Evolutionary conservation across 2,797 vertebrate genomes (phyloP), one percentile per base, ranked within the genome.

Genomic region (Neoniphon sammara): DNA sequence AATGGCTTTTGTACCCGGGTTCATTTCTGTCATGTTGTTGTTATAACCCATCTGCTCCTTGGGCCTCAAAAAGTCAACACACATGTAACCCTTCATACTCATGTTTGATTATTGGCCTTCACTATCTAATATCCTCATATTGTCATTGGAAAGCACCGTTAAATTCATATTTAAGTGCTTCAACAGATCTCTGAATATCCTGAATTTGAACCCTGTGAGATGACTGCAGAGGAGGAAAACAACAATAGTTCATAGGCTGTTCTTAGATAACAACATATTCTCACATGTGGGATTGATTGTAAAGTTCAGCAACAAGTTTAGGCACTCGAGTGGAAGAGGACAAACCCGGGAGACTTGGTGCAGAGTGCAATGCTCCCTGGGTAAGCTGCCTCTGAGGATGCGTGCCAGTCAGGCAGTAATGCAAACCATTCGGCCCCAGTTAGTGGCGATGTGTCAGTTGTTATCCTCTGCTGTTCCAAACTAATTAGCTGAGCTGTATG

Each of bases 401-500:
- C 3, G 56, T 34, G 27, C 56, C 56, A 34, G 56, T 18, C 56
- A 62, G 42, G 31, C 31, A 8, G 42, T 46, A 62, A 62, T 25
- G 23, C 12, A 15, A 47, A 27, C 21, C 60, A 62, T 23, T 18
- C 23, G 23, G 44, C n/a, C 23, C 9, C 3, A n/a, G 39, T 30
- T 17, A 20, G 21, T 17, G 60, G 20, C 34, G 23, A 47, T 54
- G 63, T 57, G 3, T 9, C 46, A 17, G 58, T 8, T 56, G 7
- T 46, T 63, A 27, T 72, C 31, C 39, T 78, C 57, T 47, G 47
- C 20, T 66, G 18, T 49, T 73, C 31, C 69, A 31, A 65, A 21
- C 46, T 18, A 18, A 34, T 75, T 47, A 70, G 49, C 49, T 36
- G 21, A 27, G 17, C 52, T 70, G 57, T 27, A 7, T 55, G 54